A percentile compares a stretch with the other conserved stretches of the same genome.
These are phyloP conservation scores for Hypotaenidia okinawae DNA, from an alignment of 2,797 vertebrate genomes.

Conservation along the genomic window DNA sequence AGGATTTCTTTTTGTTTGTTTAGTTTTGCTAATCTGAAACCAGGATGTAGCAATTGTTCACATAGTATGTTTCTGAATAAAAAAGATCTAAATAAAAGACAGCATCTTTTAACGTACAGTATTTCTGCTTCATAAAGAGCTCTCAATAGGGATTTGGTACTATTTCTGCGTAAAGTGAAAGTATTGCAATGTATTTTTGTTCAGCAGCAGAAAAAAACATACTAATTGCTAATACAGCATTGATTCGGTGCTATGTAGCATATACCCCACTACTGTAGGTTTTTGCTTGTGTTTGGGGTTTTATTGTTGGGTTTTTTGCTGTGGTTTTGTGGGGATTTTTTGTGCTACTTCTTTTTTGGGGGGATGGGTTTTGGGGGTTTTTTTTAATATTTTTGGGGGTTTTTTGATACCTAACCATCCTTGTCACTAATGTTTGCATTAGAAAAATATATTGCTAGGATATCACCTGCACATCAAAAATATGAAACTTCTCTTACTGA, in stretches of 20 bases:
- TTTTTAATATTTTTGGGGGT: background rate
- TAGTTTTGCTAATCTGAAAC: background rate
- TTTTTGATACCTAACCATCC: background rate
- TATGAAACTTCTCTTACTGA: background rate
- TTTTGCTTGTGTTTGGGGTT: background rate
- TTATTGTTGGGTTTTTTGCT: too few species aligned
- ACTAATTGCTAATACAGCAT: background rate
- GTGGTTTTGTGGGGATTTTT: too few species aligned
- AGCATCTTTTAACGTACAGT: background rate
- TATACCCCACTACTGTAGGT: accelerated
- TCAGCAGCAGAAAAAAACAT: background rate
- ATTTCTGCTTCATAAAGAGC: background rate
- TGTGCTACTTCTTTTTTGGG: too few species aligned
- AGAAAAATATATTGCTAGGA: background rate
- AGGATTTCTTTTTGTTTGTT: background rate
- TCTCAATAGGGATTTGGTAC: background rate
- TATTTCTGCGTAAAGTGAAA: background rate
- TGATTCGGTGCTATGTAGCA: background rate
- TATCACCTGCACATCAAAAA: background rate
- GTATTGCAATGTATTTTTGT: background rate
- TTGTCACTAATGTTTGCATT: background rate
- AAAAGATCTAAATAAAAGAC: background rate
- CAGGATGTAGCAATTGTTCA: background rate
- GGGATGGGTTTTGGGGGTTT: too few species aligned
- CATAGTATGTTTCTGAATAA: background rate